phyloP scores from a whole-genome alignment of 2,797 vertebrate species.

The Sebastes steindachneri region DNA sequence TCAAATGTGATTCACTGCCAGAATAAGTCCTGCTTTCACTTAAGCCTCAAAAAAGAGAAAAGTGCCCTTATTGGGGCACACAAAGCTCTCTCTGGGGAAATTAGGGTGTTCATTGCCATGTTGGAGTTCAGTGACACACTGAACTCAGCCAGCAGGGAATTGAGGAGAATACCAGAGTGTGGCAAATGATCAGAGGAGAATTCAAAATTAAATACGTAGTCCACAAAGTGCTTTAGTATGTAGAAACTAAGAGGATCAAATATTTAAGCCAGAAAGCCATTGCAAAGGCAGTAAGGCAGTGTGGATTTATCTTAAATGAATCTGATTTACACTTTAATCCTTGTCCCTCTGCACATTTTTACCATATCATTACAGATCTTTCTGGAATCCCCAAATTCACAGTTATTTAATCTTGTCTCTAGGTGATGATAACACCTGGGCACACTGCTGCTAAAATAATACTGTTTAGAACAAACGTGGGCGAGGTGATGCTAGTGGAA shows the following conservation, averaged over 20 bases:
- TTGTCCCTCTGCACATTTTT: conserved; percentile 4
- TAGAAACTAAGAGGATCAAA: conserved; percentile 26
- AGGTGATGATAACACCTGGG: background rate
- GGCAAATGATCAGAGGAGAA: conserved; percentile 28
- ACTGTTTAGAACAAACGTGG: background rate
- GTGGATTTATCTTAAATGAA: conserved; percentile 32
- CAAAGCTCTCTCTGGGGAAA: conserved; percentile 43
- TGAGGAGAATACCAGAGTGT: background rate
- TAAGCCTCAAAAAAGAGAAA: conserved; percentile 37
- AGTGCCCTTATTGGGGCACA: conserved; percentile 15
- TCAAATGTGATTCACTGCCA: conserved; percentile 13
- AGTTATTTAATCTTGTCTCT: background rate
- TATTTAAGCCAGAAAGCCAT: conserved; percentile 17
- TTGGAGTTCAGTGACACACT: conserved; percentile 34
- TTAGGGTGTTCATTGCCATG: conserved; percentile 28
- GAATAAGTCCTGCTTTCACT: conserved; percentile 48
- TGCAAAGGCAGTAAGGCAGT: background rate
- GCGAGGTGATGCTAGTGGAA: background rate
- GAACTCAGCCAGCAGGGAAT: conserved; percentile 21
- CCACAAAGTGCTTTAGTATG: conserved; percentile 24
- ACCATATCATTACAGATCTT: conserved; percentile 21
- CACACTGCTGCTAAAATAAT: background rate
- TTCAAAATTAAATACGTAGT: conserved; percentile 26
- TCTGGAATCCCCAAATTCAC: background rate
- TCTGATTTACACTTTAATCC: conserved; percentile 28